Base-by-base conservation (phyloP, 2,797 vertebrate species). In the Melanotaenia nigrans region DNA sequence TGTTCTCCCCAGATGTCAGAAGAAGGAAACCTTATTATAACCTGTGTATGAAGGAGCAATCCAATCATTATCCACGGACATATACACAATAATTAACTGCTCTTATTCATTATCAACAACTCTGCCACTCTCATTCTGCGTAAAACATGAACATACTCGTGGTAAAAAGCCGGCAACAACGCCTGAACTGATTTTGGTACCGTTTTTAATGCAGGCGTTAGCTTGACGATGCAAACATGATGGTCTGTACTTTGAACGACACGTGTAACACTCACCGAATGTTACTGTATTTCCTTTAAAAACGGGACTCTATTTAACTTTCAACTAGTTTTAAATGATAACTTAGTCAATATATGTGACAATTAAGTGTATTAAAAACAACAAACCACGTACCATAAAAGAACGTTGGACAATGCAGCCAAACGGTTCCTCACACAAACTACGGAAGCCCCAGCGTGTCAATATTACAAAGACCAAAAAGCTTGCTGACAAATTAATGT, bases 361-460 rank as follows among this genome's bases (percentile, higher is more conserved):
- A 33, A 55, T 30, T n/a, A 22, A 47, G 2, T 4, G 5, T 33
- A 1, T 20, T 53, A 53, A 61, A 82, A 77, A 79, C 38, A 75
- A 65, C 3, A 53, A 61, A 42, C 0, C 14, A 72, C 81, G 70
- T 69, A 91, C 89, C 84, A 68, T 61, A 69, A 70, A 62, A 65
- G 5, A 5, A 5, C 8, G 7, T 5, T 8, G 5, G 3, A 20
- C 2, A 38, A n/a, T 18, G 2, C 2, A 11, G n/a, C 25, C 55
- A 64, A 60, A 60, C 60, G 13, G 12, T 25, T 63, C 71, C 38
- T 55, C 28, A 40, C 25, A n/a, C 24, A 10, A 0, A 3, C 68
- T 91, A 92, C 88, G 90, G 91, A 76, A 86, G 73, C 76, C 73
- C 24, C 36, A 1, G 25, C 30, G 68, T 0, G 16, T 16, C 80